Conservation (phyloP, 2,113 vertebrate genomes). For the Ciconia stormi region DNA sequence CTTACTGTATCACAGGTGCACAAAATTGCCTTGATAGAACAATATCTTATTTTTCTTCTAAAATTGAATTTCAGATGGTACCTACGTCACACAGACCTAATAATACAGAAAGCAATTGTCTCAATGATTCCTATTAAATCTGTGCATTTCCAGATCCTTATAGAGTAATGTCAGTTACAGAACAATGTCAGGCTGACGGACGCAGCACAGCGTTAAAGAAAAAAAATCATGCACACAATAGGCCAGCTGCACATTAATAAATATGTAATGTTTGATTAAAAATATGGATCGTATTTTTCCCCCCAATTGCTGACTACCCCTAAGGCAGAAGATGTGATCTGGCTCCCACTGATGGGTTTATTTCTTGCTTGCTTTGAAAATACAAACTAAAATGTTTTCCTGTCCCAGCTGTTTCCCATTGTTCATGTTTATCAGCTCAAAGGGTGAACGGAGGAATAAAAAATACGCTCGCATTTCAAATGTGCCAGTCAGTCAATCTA, state of each 20-base stretch:
- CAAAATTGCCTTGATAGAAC: conserved; percentile 57
- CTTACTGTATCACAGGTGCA: conserved; percentile 49
- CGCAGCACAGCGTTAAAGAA: conserved; percentile 69
- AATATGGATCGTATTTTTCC: conserved; percentile 85
- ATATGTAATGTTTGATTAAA: conserved; percentile 88
- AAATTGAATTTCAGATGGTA: conserved; percentile 66
- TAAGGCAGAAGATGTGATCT: conserved; percentile 82
- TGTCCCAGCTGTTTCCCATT: conserved; percentile 88
- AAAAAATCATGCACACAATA: conserved; percentile 75
- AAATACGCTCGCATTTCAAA: conserved; percentile 83
- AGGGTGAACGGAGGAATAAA: conserved; percentile 82
- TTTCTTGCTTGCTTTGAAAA: conserved; percentile 86
- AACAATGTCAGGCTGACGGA: conserved; percentile 77
- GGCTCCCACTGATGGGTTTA: conserved; percentile 78
- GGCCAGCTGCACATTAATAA: conserved; percentile 87
- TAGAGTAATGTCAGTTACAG: conserved; percentile 75
- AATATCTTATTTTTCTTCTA: conserved; percentile 52
- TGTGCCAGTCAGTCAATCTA: conserved; percentile 85
- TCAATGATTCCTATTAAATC: conserved; percentile 66
- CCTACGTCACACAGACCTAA: conserved; percentile 47
- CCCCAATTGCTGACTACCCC: conserved; percentile 78
- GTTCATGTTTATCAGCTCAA: conserved; percentile 87
- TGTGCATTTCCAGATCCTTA: conserved; percentile 69
- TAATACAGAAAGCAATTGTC: conserved; percentile 62
- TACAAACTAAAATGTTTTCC: conserved; percentile 84